Base-by-base conservation (phyloP, 2,888 invertebrate genomes). In the Lasius fuliginosus region DNA sequence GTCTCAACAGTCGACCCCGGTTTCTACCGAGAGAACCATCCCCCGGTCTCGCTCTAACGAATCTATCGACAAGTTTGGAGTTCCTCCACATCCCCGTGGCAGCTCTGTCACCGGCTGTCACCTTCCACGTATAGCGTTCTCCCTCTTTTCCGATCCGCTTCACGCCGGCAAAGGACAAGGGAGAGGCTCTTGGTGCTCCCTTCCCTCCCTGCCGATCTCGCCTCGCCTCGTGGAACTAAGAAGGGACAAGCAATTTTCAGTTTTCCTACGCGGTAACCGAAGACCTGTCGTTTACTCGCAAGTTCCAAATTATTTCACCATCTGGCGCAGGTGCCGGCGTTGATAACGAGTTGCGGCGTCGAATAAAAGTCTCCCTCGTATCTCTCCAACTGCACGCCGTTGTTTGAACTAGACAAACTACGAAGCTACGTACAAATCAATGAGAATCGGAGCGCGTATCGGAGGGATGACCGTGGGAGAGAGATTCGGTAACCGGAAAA, bases 221-320 rank as follows among this genome's bases (percentile, higher is more conserved):
- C 11, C 40, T 30, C 46, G 27, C 40, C 15, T 30, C 36, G 23
- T 3, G 18, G 33, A 81, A 81, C 40, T 81, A 83, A 73, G 85
- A 67, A 81, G 23, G 76, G 12, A 49, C 83, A 68, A 84, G 79
- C 88, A 86, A 88, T 88, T 88, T 87, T 82, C 82, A 77, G 33
- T 73, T 77, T 62, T 62, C 46, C 56, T 27, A 58, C 5, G 27
- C 46, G 42, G 62, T 76, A 71, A 76, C 56, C 67, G 30, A 33
- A 67, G 79, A 84, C 62, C 81, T 83, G 88, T 82, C 86, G 87
- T 86, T 88, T 86, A 74, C 75, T 69, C 65, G 67, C 77, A 27
- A 93, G 87, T 91, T 92, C 86, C 92, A 85, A 92, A 93, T 93
- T 91, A 92, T 93, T 91, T 92, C 86, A 89, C 89, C 90, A 92